Percentiles rank a stretch among this genome's conserved stretches.
These are phyloP conservation scores for Idaea straminata DNA, from an alignment of 2,888 invertebrate genomes.

Conservation along the genomic window DNA sequence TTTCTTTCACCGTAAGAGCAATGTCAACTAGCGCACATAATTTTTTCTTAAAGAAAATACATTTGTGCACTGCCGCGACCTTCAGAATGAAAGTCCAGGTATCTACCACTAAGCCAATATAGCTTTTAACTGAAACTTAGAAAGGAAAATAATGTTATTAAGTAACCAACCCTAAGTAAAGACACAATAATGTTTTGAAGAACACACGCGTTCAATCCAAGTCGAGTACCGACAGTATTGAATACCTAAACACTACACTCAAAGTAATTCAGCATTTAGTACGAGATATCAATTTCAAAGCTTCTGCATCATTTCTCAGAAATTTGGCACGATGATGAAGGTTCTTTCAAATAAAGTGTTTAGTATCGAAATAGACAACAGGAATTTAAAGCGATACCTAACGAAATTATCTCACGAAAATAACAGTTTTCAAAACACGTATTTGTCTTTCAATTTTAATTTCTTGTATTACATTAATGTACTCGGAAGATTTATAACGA, in stretches of 20 bases:
- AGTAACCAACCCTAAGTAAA: constrained; percentile 42
- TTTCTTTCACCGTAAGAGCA: no score
- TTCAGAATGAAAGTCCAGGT: no score
- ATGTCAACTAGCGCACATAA: no score
- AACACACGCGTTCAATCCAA: constrained; percentile 63
- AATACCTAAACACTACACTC: constrained; percentile 9
- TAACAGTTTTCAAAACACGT: not conserved
- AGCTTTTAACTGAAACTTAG: no score
- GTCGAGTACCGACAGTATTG: constrained; percentile 37
- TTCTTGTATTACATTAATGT: not conserved
- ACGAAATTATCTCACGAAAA: not conserved
- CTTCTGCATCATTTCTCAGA: not conserved
- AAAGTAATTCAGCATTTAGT: not conserved
- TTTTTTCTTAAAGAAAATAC: no score
- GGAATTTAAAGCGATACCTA: not conserved
- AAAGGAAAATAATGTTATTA: not conserved
- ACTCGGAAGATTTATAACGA: not conserved
- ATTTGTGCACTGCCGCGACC: no score
- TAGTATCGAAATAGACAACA: not conserved
- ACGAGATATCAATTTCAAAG: not conserved
- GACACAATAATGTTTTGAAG: constrained; percentile 59
- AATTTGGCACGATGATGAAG: not conserved
- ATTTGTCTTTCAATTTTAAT: not conserved
- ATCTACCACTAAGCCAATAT: no score
- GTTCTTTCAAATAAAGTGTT: not conserved